A percentile compares a stretch with the other conserved stretches of the same genome.
These are phyloP conservation scores for Momotus momota DNA, from an alignment of 2,797 vertebrate species.

Conservation along the genomic window DNA sequence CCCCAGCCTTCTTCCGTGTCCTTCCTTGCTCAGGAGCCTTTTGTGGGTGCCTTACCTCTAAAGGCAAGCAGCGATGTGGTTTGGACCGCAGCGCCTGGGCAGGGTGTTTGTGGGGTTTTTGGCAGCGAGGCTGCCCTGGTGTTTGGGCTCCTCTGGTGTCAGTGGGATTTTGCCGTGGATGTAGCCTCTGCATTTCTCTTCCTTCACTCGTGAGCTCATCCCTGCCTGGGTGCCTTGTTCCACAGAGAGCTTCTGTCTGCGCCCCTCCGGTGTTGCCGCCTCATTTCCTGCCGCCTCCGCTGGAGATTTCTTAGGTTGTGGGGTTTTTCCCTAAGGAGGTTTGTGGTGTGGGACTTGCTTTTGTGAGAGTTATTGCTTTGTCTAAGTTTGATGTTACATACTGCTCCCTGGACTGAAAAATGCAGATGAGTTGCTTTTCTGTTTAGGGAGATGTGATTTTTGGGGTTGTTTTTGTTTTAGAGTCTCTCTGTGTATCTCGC, in stretches of 20 bases:
- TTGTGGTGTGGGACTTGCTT: background rate
- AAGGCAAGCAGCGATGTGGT: accelerated
- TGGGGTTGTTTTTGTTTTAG: background rate
- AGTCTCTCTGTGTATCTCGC: constrained; percentile 36
- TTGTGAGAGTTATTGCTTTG: background rate
- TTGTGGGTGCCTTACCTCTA: background rate
- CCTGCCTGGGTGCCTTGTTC: background rate
- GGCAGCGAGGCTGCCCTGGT: background rate
- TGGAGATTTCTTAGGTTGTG: background rate
- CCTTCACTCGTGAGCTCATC: background rate
- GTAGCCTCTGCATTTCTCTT: background rate
- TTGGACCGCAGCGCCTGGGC: background rate
- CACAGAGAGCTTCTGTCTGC: background rate
- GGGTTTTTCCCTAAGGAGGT: background rate
- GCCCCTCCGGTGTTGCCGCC: background rate
- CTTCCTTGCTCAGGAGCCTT: background rate
- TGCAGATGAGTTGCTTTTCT: constrained; percentile 3
- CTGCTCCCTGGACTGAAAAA: background rate
- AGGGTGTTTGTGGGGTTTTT: background rate
- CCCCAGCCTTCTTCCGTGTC: accelerated
- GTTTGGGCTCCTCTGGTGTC: background rate
- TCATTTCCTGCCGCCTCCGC: background rate
- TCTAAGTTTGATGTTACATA: background rate
- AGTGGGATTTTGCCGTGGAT: background rate
- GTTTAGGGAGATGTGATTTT: constrained; percentile 5